Conservation (phyloP, 2,113 vertebrate species). For the Catharus bicknelli region DNA sequence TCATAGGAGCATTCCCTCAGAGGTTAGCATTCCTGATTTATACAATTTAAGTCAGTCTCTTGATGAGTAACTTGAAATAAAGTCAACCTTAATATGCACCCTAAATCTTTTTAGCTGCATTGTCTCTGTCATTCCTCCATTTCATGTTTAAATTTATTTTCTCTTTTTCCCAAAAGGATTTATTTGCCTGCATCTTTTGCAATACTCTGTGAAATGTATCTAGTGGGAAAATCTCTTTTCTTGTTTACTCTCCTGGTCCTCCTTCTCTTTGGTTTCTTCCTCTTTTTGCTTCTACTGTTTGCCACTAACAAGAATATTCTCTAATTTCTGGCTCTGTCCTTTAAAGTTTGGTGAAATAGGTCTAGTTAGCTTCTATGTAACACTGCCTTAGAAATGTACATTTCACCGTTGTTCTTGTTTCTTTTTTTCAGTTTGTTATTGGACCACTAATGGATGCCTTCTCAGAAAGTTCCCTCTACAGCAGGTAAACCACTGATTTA, state of each 20-base stretch:
- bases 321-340: neutral
- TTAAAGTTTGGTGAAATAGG: neutral
- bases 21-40: neutral
- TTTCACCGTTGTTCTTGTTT: neutral
- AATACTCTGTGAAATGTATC: neutral
- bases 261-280: neutral
- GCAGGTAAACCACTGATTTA: conserved; percentile 75
- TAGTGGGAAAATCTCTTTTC: neutral
- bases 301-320: neutral
- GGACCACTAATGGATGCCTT: conserved; percentile 91
- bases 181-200: neutral
- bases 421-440: conserved; percentile 79
- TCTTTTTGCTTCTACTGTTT: neutral
- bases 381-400: neutral
- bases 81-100: neutral
- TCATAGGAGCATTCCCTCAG: neutral
- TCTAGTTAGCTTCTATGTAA: neutral
- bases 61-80: neutral
- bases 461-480: conserved; percentile 88
- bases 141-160: neutral
- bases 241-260: neutral
- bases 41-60: neutral
- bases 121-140: neutral
- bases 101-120: neutral
- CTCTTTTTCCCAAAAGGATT: neutral